Evolutionary conservation across 2,797 vertebrate species (phyloP), one percentile per base, ranked within the genome.

Genomic region (Bradypus variegatus): DNA sequence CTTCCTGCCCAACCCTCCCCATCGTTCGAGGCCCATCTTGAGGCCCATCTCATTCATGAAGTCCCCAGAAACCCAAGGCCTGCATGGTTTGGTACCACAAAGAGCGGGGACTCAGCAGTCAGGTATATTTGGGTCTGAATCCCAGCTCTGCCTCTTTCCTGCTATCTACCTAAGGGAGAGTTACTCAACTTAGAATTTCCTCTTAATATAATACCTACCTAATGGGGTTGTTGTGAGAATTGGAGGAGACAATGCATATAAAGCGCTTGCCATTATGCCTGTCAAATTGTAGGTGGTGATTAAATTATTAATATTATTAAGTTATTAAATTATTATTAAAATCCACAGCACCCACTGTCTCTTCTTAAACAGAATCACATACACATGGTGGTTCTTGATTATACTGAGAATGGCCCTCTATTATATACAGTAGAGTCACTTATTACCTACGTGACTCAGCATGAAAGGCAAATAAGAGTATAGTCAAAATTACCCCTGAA

Each of bases 401-500:
- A 65, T 41, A 76, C 58, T 81, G 27, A 29, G 6, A 60, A 31
- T 1, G 7, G 50, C 55, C 6, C 36, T 78, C 33, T 67, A 7
- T 73, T 76, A 69, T 67, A 73, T 9, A 75, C 1, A 29, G 36
- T 11, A 41, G 64, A 60, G 67, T 69, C 80, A 80, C 70, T 55
- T 13, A 55, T 14, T n/a, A 36, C 3, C 6, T 45, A 25, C 25
- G 11, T n/a, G 76, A 89, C 36, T 77, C 60, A 65, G 10, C 31
- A 67, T 7, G 12, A 33, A 86, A 89, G 79, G 83, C 53, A 84
- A 76, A 90, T 36, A 38, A 58, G 14, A 80, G 19, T 38, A 72
- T 0, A 55, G 65, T 81, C 48, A 88, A 84, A 90, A 80, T 55
- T 62, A 84, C 27, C 69, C 64, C 86, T 82, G 14, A 91, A 95